Evolutionary conservation across 2,113 vertebrate genomes (phyloP).

Genomic region (Raja brachyura): DNA sequence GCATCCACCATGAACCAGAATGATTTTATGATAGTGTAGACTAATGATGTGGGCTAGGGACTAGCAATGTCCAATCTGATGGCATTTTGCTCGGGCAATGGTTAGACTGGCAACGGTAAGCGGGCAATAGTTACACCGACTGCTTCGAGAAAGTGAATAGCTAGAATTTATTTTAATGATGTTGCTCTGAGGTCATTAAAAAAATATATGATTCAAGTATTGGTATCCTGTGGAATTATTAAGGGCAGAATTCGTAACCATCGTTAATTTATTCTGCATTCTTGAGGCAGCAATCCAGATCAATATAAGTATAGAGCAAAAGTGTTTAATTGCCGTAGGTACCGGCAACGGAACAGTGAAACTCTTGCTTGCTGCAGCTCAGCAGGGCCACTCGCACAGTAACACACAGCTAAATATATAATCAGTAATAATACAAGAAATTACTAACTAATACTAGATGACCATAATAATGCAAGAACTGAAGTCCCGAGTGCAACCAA

Average conservation of each 20-base stretch:
- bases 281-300: background rate
- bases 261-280: no score
- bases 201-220: background rate
- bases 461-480: no score
- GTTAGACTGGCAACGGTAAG: background rate
- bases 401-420: no score
- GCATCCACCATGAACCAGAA: background rate
- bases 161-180: background rate
- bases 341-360: no score
- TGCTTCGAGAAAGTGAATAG: background rate
- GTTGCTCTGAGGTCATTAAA: background rate
- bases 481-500: no score
- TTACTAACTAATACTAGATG: no score
- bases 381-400: no score
- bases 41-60: background rate
- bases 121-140: background rate
- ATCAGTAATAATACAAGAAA: no score
- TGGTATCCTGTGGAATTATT: background rate
- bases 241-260: no score
- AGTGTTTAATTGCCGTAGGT: no score
- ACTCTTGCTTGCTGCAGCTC: no score
- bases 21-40: background rate
- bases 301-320: background rate
- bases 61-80: background rate
- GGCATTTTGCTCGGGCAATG: background rate